phyloP scores from a whole-genome alignment of 53 echinoderm and acorn worm species.

The Arbacia lixula region DNA sequence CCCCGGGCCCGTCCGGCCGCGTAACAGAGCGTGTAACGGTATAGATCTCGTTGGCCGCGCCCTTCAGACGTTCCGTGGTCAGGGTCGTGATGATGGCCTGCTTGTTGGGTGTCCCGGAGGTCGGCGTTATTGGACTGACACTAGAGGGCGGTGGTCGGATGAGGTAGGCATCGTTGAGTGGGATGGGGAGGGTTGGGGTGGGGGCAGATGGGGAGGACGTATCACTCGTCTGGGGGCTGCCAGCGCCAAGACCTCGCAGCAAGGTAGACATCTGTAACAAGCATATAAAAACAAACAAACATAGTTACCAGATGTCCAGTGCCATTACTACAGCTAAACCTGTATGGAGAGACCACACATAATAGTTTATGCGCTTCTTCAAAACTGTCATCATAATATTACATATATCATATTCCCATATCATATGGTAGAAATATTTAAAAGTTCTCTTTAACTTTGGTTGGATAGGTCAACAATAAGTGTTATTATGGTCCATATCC shows the following conservation, averaged over 20 bases:
- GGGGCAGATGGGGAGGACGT: slow-evolving; percentile 3
- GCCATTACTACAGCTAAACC: no score
- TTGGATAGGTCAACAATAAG: no score
- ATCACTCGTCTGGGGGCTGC: slow-evolving; percentile 56
- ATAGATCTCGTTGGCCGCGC: slow-evolving; percentile 47
- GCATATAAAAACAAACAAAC: no score
- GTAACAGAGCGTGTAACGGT: slow-evolving; percentile 34
- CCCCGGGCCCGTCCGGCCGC: background rate
- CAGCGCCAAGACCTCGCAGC: slow-evolving; percentile 70
- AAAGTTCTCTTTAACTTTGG: no score
- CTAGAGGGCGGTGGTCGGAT: slow-evolving; percentile 14
- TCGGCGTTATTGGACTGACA: background rate
- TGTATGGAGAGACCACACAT: no score
- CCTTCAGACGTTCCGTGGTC: slow-evolving; percentile 50
- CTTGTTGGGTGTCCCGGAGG: background rate
- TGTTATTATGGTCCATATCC: no score
- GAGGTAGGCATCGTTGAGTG: slow-evolving; percentile 45
- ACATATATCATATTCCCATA: no score
- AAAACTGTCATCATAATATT: no score
- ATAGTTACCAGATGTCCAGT: no score
- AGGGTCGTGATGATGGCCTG: slow-evolving; percentile 18
- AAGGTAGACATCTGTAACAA: slow-evolving; percentile 78
- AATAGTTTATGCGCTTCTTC: no score
- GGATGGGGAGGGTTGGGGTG: slow-evolving; percentile 32
- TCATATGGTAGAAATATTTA: no score